phyloP scores from a whole-genome alignment of 2,113 vertebrate genomes.

The Nibea albiflora region DNA sequence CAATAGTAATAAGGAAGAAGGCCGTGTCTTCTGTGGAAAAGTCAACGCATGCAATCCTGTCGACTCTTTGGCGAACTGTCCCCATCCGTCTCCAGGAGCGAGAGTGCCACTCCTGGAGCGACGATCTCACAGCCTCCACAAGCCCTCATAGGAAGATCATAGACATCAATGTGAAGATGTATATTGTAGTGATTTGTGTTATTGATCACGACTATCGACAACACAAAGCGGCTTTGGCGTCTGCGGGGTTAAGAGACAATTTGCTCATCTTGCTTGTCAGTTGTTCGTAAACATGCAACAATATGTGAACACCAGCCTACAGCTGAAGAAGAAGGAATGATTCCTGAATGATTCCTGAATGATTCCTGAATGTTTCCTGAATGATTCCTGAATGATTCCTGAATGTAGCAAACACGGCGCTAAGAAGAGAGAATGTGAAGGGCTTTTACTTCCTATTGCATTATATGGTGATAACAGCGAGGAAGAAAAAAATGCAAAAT shows the following conservation, averaged over 20 bases:
- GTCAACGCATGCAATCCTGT: too few relatives aligned
- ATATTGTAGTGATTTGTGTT: too few relatives aligned
- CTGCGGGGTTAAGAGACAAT: not conserved
- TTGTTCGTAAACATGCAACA: accelerated
- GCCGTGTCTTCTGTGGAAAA: too few relatives aligned
- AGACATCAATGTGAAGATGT: too few relatives aligned
- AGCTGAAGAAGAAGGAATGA: not conserved
- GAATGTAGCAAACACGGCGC: not conserved
- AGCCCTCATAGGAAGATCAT: too few relatives aligned
- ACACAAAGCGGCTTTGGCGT: too few relatives aligned
- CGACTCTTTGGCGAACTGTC: too few relatives aligned
- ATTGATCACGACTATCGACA: too few relatives aligned
- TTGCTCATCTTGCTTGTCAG: not conserved
- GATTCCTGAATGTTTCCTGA: not conserved
- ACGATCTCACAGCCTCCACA: too few relatives aligned
- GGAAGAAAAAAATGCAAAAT: not conserved
- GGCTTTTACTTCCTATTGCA: not conserved
- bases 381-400: not conserved
- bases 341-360: not conserved
- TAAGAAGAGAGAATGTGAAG: not conserved
- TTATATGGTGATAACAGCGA: slow-evolving; percentile 25
- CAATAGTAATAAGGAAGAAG: too few relatives aligned
- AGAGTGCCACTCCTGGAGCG: too few relatives aligned
- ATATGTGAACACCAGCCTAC: not conserved
- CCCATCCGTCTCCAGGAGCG: too few relatives aligned